phyloP scores from a whole-genome alignment of 1,140 invertebrate genomes.

The Bombus ignitus region DNA sequence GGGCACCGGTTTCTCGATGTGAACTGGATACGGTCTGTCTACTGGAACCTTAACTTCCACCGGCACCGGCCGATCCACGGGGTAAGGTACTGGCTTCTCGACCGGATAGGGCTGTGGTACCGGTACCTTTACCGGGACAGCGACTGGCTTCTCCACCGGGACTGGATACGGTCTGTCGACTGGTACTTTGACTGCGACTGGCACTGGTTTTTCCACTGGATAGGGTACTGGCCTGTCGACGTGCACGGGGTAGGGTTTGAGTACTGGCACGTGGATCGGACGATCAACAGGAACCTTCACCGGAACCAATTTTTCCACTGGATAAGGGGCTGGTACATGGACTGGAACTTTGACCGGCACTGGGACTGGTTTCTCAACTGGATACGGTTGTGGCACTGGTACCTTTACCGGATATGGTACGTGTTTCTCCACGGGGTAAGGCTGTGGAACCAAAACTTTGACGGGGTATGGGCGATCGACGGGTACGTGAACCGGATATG shows the following conservation, averaged over 20 bases:
- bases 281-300: conserved; percentile 86
- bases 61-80: conserved; percentile 85
- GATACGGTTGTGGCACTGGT: conserved; percentile 88
- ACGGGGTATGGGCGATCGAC: conserved; percentile 86
- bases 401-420: conserved; percentile 87
- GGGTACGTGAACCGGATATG: conserved; percentile 79
- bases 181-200: conserved; percentile 85
- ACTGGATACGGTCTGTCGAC: conserved; percentile 86
- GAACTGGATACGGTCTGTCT: conserved; percentile 84
- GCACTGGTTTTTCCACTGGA: conserved; percentile 85
- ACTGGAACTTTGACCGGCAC: conserved; percentile 86
- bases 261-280: conserved; percentile 83
- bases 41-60: conserved; percentile 81
- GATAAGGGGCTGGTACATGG: conserved; percentile 86
- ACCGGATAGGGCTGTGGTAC: conserved; percentile 81
- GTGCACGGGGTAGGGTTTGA: conserved; percentile 85
- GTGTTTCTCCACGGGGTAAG: conserved; percentile 87
- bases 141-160: conserved; percentile 86
- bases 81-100: conserved; percentile 82
- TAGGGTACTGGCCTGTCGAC: conserved; percentile 86
- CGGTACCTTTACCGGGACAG: conserved; percentile 81
- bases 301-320: conserved; percentile 85
- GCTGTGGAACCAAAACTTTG: conserved; percentile 86
- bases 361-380: conserved; percentile 86
- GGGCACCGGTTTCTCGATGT: conserved; percentile 83